These are phyloP conservation scores for Fissipunctia ypsillon DNA, from an alignment of 2,888 invertebrate genomes.

Conservation along the genomic window DNA sequence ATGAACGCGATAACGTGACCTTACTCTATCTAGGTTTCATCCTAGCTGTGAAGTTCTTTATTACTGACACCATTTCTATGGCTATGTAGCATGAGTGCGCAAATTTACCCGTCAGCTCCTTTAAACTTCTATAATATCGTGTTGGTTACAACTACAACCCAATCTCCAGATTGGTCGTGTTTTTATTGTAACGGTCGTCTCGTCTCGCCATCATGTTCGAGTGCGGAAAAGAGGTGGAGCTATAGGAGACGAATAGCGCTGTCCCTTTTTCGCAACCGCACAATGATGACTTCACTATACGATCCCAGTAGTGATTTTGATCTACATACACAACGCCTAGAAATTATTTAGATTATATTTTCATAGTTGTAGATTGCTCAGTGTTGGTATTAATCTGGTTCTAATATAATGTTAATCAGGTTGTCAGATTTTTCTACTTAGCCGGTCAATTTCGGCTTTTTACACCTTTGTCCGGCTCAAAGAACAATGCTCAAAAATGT, in stretches of 20 bases:
- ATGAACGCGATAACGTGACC: background rate
- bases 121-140: background rate
- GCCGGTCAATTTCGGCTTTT: slow-evolving; percentile 45
- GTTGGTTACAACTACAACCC: slow-evolving; percentile 17
- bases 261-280: background rate
- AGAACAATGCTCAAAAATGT: no score
- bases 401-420: slow-evolving; percentile 37
- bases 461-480: slow-evolving; percentile 41
- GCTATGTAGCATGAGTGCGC: background rate
- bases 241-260: background rate
- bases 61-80: background rate
- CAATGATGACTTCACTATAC: background rate
- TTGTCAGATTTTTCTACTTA: slow-evolving; percentile 49
- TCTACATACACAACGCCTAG: slow-evolving; percentile 24
- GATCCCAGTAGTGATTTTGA: background rate
- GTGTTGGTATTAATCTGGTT: slow-evolving; percentile 37
- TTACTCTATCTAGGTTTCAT: background rate
- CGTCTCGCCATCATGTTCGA: background rate
- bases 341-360: slow-evolving; percentile 29
- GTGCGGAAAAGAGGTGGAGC: slow-evolving; percentile 5
- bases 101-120: background rate
- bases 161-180: slow-evolving; percentile 22
- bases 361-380: slow-evolving; percentile 42
- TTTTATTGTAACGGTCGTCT: slow-evolving; percentile 18
- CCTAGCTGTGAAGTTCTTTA: background rate